Base-by-base conservation (phyloP, 2,888 invertebrate species). In the Plutella xylostella region DNA sequence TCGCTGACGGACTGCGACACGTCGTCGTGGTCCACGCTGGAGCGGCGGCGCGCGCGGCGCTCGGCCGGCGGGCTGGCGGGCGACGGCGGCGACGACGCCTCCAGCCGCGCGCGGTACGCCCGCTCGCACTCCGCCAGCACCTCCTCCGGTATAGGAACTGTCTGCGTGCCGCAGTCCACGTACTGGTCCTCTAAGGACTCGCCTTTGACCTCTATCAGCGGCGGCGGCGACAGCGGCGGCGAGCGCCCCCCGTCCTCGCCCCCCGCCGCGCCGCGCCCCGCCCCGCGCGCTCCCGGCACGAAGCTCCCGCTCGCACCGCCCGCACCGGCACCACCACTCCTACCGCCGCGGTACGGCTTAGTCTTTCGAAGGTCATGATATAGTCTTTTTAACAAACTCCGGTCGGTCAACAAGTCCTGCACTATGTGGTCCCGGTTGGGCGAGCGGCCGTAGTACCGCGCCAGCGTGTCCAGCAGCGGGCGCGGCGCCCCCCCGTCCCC, bases 1-100 rank as follows among this genome's bases (percentile, higher is more conserved):
- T 94, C 93, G 62, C 93, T 92, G 20, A 94, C 94, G 1, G 93
- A 94, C 50, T 93, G 93, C 0, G 93, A 93, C 1, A 93, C 89
- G 61, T 93, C 93, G 59, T 93, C 93, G 65, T 93, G 90, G 61
- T 93, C 93, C 12, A 93, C 90, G 63, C 92, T 92, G 56, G 92
- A 92, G 56, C 91, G 88, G 38, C 93, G 86, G 6, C 91, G 78
- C 6, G 75, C 66, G 43, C 72, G 71, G 15, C 76, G 65, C 43
- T 68, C 82, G 2, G 73, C 64, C 14, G 75, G 67, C 31, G 75
- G 78, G 25, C 80, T 72, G 5, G 78, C 75, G 2, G 82, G 80
- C 46, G 76, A 73, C n/a, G 78, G 76, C 4, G 80, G 80, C 5
- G 60, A 64, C 43, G 73, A 82, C 52, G 85, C 78, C 49, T 78